A percentile compares a stretch with the other conserved stretches of the same genome.
Evolutionary conservation across 2,797 vertebrate genomes (phyloP).

Genomic region (Mareca penelope): DNA sequence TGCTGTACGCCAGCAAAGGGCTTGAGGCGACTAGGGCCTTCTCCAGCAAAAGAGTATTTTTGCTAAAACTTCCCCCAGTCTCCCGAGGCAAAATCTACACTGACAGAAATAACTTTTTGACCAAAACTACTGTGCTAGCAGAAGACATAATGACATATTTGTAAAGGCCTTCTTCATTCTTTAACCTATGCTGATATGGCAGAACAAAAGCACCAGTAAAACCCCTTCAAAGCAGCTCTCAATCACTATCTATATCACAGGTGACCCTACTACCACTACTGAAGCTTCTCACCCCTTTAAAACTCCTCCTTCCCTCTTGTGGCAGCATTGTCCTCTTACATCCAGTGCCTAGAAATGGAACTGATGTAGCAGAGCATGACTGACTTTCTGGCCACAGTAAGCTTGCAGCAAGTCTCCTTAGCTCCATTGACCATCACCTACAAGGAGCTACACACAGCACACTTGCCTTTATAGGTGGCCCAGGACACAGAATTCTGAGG

Average conservation of each 20-base stretch:
- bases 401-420: neutral
- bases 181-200: neutral
- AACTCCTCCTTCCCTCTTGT: neutral
- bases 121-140: neutral
- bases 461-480: neutral
- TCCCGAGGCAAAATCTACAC: neutral
- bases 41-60: neutral
- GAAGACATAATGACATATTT: neutral
- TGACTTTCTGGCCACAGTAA: neutral
- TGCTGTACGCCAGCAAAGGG: neutral
- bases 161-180: neutral
- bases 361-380: rapidly evolving
- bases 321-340: neutral
- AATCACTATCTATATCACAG: neutral
- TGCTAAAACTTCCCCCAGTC: neutral
- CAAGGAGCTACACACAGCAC: neutral
- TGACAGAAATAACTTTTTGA: neutral
- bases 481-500: neutral
- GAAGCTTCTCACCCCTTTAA: neutral
- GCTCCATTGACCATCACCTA: neutral
- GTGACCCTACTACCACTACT: too few relatives aligned
- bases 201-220: neutral
- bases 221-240: neutral
- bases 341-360: neutral
- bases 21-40: neutral